Conservation (phyloP, 2,888 invertebrate genomes). For the Tupiocoris notatus region DNA sequence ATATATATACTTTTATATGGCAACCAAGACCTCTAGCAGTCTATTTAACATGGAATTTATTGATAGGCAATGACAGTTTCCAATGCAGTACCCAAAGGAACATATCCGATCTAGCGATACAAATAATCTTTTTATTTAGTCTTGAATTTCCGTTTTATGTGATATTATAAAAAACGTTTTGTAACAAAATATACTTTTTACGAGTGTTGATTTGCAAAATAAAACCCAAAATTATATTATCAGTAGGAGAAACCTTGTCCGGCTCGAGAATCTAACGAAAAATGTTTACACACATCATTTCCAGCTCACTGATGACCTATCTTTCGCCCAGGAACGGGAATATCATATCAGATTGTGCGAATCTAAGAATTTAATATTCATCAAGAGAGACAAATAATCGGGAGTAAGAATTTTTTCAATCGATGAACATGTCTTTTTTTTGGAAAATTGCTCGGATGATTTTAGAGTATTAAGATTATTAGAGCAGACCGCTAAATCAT, state of each 20-base stretch:
- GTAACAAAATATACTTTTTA: slow-evolving; percentile 46
- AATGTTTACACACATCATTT: neutral
- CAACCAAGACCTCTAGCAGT: slow-evolving; percentile 46
- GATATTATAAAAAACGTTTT: slow-evolving; percentile 43
- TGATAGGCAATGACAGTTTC: slow-evolving; percentile 46
- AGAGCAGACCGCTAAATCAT: slow-evolving; percentile 25
- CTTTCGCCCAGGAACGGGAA: neutral
- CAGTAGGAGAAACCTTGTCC: slow-evolving; percentile 42
- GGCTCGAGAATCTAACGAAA: slow-evolving; percentile 18
- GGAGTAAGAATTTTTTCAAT: too few relatives aligned
- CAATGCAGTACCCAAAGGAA: slow-evolving; percentile 46
- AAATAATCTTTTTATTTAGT: slow-evolving; percentile 42
- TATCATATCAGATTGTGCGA: neutral
- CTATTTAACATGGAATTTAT: slow-evolving; percentile 45
- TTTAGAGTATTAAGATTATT: neutral
- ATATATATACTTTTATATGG: slow-evolving; percentile 43
- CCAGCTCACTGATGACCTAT: neutral
- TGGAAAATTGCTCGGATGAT: too few relatives aligned
- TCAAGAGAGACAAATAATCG: too few relatives aligned
- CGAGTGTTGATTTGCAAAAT: neutral
- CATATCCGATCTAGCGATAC: slow-evolving; percentile 42
- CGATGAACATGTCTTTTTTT: neutral
- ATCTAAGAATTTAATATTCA: too few relatives aligned
- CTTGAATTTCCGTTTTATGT: slow-evolving; percentile 42
- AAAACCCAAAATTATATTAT: slow-evolving; percentile 10